Evolutionary conservation across 2,797 vertebrate genomes (phyloP).

Genomic region (Epinephelus coioides): DNA sequence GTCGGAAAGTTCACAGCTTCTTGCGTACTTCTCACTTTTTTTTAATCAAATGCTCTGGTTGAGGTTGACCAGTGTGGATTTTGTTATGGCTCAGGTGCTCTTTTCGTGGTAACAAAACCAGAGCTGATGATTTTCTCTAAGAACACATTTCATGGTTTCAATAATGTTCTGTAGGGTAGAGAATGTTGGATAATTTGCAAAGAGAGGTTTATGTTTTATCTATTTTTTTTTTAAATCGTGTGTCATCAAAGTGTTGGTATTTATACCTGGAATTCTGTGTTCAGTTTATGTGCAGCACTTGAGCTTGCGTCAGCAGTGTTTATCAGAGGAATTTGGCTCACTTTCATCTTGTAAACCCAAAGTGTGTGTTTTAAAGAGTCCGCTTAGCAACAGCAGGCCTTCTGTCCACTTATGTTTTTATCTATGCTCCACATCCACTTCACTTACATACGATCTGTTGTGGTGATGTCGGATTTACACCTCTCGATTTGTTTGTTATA

Average conservation of each 20-base stretch:
- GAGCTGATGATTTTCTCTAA: background rate
- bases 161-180: background rate
- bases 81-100: background rate
- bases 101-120: background rate
- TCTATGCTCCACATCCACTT: slow-evolving; percentile 39
- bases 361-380: slow-evolving; percentile 49
- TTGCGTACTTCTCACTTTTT: background rate
- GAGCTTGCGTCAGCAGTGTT: slow-evolving; percentile 40
- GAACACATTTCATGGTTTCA: background rate
- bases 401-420: slow-evolving; percentile 35
- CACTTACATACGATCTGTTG: slow-evolving; percentile 6
- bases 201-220: slow-evolving; percentile 2
- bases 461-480: slow-evolving; percentile 24
- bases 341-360: slow-evolving; percentile 61
- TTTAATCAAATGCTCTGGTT: background rate
- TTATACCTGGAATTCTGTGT: slow-evolving; percentile 37
- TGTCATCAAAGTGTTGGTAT: slow-evolving; percentile 35
- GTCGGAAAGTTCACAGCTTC: slow-evolving; percentile 30
- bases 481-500: slow-evolving; percentile 30
- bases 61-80: slow-evolving; percentile 3
- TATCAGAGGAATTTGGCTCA: slow-evolving; percentile 67
- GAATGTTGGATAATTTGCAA: background rate
- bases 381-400: slow-evolving; percentile 52
- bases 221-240: slow-evolving; percentile 13
- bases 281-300: slow-evolving; percentile 46